Conservation (phyloP, 2,888 invertebrate species). For the Caenorhabditis sinica region DNA sequence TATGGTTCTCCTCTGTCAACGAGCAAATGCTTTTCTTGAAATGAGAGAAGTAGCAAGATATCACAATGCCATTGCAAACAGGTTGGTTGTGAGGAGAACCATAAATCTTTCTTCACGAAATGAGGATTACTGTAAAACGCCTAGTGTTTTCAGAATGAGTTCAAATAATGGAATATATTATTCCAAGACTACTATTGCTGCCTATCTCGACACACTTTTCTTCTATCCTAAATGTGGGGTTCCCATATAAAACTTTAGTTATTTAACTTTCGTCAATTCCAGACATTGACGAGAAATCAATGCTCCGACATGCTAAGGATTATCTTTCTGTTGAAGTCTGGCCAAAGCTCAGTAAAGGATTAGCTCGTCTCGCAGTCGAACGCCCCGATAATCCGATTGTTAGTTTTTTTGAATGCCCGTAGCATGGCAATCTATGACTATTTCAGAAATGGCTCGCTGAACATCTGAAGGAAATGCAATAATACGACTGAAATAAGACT, state of each 20-base stretch:
- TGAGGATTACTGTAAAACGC: neutral
- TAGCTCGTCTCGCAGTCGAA: constrained; percentile 67
- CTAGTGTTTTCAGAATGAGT: constrained; percentile 45
- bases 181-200: constrained; percentile 59
- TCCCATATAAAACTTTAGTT: neutral
- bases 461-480: constrained; percentile 48
- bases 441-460: constrained; percentile 72
- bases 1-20: constrained; percentile 57
- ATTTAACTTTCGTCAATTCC: neutral
- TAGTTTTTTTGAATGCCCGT: constrained; percentile 6
- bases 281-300: constrained; percentile 61
- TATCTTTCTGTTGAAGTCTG: constrained; percentile 67
- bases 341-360: constrained; percentile 61
- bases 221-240: constrained; percentile 68
- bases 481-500: neutral
- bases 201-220: constrained; percentile 67
- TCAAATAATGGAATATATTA: constrained; percentile 56
- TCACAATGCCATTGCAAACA: constrained; percentile 53
- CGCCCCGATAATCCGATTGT: constrained; percentile 71
- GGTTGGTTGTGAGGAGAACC: constrained; percentile 15
- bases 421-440: neutral
- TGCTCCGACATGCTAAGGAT: constrained; percentile 64
- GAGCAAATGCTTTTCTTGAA: constrained; percentile 67
- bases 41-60: constrained; percentile 53
- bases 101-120: neutral